Base-by-base conservation (phyloP, 2,888 invertebrate genomes). In the Tiliacea citrago region DNA sequence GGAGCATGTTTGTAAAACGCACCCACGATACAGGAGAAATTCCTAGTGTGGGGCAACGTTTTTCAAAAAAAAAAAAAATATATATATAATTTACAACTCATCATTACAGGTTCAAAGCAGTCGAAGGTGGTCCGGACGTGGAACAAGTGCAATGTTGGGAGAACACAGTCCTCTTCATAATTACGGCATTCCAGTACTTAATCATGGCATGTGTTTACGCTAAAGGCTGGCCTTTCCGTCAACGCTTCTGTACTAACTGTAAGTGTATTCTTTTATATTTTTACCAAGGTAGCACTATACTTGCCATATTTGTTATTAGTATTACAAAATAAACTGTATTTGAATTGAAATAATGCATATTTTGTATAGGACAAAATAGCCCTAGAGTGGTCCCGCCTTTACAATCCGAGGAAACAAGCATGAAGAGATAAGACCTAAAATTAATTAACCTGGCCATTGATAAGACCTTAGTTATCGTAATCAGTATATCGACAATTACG, bases 121-220 rank as follows among this genome's bases (percentile, higher is more conserved):
- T 97, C 12, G 86, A 88, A 74, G 94, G 95, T 42, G 95, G 96
- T 21, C 94, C 97, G 0, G 90, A 95, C 13, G 93, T 95, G 24
- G 97, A 97, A 75, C 96, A 97, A 79, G 96, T 97, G 39, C 87
- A 97, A n/a, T 97, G 98, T 86, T 98, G 98, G 98, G 98, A 98
- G 91, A 98, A 98, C 90, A 98, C 98, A 0, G 98, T 98, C 3
- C 96, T 98, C 55, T 98, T 98, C 93, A 97, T 97, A 72, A 96
- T 98, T 49, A 98, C 98, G 55, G 96, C 97, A 81, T 98, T 97
- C 94, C 98, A 98, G 94, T 98, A 98, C 91, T 97, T 98, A 69
- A 97, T 97, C 75, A 95, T 98, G 90, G 98, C 98, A 6, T 95
- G 98, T 79, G 97, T 98, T 9, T 98, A 98, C 91, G 98, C 98